phyloP scores from a whole-genome alignment of 2,797 vertebrate genomes.

The Syncerus caffer region DNA sequence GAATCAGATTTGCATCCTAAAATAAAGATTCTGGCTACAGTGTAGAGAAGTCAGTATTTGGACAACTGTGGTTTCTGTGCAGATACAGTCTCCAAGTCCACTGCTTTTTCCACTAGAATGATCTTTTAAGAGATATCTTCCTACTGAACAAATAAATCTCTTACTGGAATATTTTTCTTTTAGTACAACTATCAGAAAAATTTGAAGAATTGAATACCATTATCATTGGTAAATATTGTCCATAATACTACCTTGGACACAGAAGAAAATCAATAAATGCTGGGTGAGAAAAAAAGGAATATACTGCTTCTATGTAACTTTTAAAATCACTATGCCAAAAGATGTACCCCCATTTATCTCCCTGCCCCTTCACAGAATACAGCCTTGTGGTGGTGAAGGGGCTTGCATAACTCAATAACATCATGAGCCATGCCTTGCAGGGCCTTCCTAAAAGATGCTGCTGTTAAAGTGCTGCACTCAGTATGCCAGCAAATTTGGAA shows the following conservation, averaged over 20 bases:
- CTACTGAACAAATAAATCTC: background rate
- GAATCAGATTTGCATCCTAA: background rate
- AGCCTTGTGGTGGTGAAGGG: background rate
- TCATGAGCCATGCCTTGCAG: background rate
- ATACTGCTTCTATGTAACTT: background rate
- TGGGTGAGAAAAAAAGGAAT: background rate
- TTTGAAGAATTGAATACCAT: background rate
- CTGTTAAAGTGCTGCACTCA: background rate
- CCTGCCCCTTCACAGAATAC: background rate
- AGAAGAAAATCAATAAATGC: background rate
- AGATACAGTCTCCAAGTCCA: background rate
- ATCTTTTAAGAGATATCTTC: background rate
- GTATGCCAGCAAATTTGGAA: background rate
- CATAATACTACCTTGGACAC: background rate
- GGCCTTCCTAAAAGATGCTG: background rate
- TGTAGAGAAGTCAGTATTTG: background rate
- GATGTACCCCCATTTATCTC: background rate
- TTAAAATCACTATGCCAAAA: background rate
- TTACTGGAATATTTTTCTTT: background rate
- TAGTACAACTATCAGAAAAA: background rate
- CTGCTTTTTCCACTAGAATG: background rate
- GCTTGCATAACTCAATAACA: background rate
- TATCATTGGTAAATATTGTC: background rate
- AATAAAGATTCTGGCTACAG: background rate
- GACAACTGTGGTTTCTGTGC: background rate